These are phyloP conservation scores for Chaetodon trifascialis DNA, from an alignment of 2,113 vertebrate genomes.

Conservation along the genomic window DNA sequence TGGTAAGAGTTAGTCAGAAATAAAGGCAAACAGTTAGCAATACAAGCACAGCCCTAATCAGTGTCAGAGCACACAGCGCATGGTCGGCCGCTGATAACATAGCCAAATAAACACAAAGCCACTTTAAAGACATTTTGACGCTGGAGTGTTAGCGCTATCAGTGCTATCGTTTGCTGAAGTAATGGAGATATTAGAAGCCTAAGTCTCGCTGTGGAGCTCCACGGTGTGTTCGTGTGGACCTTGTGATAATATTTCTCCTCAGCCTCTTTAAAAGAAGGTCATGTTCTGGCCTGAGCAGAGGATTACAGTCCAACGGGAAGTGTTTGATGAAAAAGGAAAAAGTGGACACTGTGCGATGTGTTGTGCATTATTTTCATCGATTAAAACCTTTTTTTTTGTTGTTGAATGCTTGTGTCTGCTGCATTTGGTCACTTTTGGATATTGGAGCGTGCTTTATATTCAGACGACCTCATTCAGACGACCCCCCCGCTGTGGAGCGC, in stretches of 20 bases:
- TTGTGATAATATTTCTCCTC: slow-evolving; percentile 34
- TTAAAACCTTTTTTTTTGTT: background rate
- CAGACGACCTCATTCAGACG: too few relatives aligned
- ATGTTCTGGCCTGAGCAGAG: background rate
- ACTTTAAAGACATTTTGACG: slow-evolving; percentile 51
- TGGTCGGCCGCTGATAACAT: slow-evolving; percentile 22
- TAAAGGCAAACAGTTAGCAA: slow-evolving; percentile 35
- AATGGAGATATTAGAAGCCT: slow-evolving; percentile 36
- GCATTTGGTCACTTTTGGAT: background rate
- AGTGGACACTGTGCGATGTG: background rate
- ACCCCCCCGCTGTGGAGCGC: background rate
- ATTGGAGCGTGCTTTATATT: background rate
- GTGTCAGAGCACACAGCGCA: slow-evolving; percentile 30
- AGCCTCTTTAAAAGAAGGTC: slow-evolving; percentile 18
- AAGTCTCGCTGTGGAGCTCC: slow-evolving; percentile 10
- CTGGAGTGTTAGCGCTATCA: slow-evolving; percentile 45
- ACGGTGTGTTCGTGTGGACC: background rate
- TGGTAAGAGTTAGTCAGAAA: slow-evolving; percentile 17
- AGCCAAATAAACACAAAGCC: slow-evolving; percentile 45
- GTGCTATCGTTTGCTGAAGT: slow-evolving; percentile 43
- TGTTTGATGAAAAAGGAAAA: background rate
- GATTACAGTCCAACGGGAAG: background rate
- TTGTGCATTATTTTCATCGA: background rate
- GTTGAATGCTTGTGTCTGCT: background rate
- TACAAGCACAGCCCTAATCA: slow-evolving; percentile 32